phyloP scores from a whole-genome alignment of 2,797 vertebrate genomes.

The Enteromius mattozi region DNA sequence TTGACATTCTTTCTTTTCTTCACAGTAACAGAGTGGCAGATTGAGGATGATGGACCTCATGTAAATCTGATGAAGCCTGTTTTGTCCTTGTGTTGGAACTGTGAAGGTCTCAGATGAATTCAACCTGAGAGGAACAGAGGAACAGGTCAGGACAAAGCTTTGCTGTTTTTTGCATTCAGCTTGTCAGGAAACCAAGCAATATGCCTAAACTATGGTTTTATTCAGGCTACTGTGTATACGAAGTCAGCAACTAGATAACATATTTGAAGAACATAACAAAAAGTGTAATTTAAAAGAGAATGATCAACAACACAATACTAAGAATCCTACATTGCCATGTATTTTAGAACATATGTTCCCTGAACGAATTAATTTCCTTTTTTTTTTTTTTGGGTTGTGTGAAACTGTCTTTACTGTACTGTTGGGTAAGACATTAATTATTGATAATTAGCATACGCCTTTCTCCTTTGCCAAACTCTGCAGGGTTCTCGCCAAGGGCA shows the following conservation, averaged over 20 bases:
- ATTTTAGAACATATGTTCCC: background rate
- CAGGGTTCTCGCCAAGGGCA: slow-evolving; percentile 18
- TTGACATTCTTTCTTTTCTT: background rate
- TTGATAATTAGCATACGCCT: slow-evolving; percentile 39
- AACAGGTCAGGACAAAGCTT: background rate
- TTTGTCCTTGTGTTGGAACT: background rate
- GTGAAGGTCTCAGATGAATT: background rate
- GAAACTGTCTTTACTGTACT: background rate
- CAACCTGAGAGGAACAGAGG: background rate
- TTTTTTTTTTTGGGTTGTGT: background rate
- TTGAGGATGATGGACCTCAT: background rate
- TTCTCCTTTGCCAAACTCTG: slow-evolving; percentile 17
- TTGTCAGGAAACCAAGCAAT: background rate
- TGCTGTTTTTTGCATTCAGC: background rate
- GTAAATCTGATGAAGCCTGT: background rate
- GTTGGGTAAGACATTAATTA: slow-evolving; percentile 10
- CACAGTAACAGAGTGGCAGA: background rate
- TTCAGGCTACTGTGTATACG: too few species aligned
- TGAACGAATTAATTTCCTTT: background rate
- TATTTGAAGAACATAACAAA: background rate
- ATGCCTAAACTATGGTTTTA: too few species aligned
- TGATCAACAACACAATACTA: background rate
- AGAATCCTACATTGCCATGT: background rate
- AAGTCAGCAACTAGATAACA: background rate
- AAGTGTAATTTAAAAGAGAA: background rate